Percentiles rank a stretch among this genome's conserved stretches.
These are phyloP conservation scores for Cenopis cana DNA, from an alignment of 2,888 invertebrate genomes.

Conservation along the genomic window DNA sequence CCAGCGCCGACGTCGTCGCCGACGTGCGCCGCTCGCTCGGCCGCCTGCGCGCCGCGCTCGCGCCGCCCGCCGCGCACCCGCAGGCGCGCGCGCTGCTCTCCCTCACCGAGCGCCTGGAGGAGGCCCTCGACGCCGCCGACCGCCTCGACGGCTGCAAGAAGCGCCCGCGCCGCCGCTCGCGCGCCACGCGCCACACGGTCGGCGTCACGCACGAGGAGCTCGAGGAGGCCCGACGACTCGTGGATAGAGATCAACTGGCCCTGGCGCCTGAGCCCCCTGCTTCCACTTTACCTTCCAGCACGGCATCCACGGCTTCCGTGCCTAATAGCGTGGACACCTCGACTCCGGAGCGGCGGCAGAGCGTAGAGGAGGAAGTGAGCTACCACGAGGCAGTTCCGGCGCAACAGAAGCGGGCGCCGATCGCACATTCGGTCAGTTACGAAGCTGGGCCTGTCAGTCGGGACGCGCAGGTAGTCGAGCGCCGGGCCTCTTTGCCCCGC, in stretches of 20 bases:
- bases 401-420: conserved; percentile 60
- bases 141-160: conserved; percentile 73
- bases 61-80: conserved; percentile 80
- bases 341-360: conserved; percentile 68
- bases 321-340: conserved; percentile 59
- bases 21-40: conserved; percentile 92
- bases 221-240: conserved; percentile 90
- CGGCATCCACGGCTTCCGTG: conserved; percentile 62
- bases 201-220: conserved; percentile 93
- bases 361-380: conserved; percentile 61
- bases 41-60: conserved; percentile 90
- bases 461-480: conserved; percentile 63
- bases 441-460: conserved; percentile 61
- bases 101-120: conserved; percentile 89
- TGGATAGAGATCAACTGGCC: conserved; percentile 82
- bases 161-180: conserved; percentile 83
- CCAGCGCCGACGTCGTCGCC: conserved; percentile 87
- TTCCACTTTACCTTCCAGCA: conserved; percentile 71
- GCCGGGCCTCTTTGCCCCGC: conserved; percentile 60
- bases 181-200: conserved; percentile 91
- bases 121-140: conserved; percentile 78
- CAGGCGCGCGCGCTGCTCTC: conserved; percentile 87
- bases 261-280: conserved; percentile 62
- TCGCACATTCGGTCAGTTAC: conserved; percentile 63
- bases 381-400: conserved; percentile 65